These are phyloP conservation scores for Oxyruncus cristatus DNA, from an alignment of 2,113 vertebrate genomes.

Conservation along the genomic window DNA sequence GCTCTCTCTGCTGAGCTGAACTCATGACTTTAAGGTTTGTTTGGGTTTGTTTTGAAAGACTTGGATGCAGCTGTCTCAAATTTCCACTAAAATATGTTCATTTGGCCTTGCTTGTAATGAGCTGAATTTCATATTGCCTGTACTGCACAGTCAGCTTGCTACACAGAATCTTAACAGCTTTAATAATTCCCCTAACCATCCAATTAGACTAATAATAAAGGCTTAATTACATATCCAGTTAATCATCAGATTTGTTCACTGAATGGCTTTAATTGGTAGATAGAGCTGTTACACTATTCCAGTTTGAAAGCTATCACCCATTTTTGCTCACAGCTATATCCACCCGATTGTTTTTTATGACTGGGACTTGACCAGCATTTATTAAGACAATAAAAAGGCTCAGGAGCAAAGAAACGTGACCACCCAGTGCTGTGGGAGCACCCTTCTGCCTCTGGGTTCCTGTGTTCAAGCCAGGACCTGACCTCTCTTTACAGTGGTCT, in stretches of 20 bases:
- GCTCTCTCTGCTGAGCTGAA: not conserved
- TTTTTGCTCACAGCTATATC: slow-evolving; percentile 37
- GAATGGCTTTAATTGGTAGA: slow-evolving; percentile 58
- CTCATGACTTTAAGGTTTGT: slow-evolving; percentile 22
- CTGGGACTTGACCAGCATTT: not conserved
- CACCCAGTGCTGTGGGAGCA: not conserved
- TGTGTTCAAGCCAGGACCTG: not conserved
- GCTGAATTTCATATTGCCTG: slow-evolving; percentile 59
- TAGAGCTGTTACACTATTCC: slow-evolving; percentile 52
- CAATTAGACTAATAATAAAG: slow-evolving; percentile 71
- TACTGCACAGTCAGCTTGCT: slow-evolving; percentile 54
- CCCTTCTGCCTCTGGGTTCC: not conserved
- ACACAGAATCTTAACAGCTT: slow-evolving; percentile 64
- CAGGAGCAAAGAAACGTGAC: not conserved
- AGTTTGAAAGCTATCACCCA: slow-evolving; percentile 32
- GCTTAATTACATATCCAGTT: slow-evolving; percentile 70
- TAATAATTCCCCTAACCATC: slow-evolving; percentile 71
- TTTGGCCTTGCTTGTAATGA: slow-evolving; percentile 57
- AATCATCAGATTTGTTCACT: slow-evolving; percentile 66
- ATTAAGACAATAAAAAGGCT: not conserved
- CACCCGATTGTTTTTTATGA: slow-evolving; percentile 17
- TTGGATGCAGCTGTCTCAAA: slow-evolving; percentile 32
- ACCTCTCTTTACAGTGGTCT: not conserved
- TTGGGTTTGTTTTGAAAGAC: slow-evolving; percentile 50
- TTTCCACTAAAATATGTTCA: slow-evolving; percentile 51